Evolutionary conservation across 2,113 vertebrate species (phyloP).

Genomic region (Geococcyx californianus): DNA sequence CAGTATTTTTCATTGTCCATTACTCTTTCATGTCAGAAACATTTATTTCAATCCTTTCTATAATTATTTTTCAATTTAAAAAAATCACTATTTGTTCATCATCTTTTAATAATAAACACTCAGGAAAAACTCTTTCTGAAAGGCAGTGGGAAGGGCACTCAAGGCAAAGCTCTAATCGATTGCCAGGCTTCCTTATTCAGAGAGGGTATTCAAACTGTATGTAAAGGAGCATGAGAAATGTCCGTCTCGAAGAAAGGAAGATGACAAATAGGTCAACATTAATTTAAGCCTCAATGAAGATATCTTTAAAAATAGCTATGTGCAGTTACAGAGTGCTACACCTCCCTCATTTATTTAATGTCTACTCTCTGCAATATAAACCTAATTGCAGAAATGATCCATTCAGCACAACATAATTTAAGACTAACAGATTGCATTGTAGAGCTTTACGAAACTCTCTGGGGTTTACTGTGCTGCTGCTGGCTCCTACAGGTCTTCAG

Average conservation of each 20-base stretch:
- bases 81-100: neutral
- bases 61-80: constrained; percentile 4
- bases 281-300: neutral
- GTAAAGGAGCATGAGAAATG: neutral
- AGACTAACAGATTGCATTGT: neutral
- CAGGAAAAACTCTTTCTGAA: neutral
- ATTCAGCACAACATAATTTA: constrained; percentile 28
- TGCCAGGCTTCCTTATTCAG: neutral
- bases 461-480: neutral
- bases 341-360: constrained; percentile 27
- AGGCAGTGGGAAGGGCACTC: neutral
- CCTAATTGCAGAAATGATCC: constrained; percentile 31
- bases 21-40: neutral
- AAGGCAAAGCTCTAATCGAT: neutral
- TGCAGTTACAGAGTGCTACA: neutral
- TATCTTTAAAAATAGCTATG: constrained; percentile 25
- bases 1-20: neutral
- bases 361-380: neutral
- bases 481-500: neutral
- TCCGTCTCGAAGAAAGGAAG: neutral
- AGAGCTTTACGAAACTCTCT: neutral
- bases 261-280: constrained; percentile 25
- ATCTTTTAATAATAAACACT: neutral
- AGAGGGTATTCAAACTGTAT: neutral
- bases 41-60: neutral